phyloP scores from a whole-genome alignment of 35 echinoderm and acorn worm species.

The Anneissia japonica region DNA sequence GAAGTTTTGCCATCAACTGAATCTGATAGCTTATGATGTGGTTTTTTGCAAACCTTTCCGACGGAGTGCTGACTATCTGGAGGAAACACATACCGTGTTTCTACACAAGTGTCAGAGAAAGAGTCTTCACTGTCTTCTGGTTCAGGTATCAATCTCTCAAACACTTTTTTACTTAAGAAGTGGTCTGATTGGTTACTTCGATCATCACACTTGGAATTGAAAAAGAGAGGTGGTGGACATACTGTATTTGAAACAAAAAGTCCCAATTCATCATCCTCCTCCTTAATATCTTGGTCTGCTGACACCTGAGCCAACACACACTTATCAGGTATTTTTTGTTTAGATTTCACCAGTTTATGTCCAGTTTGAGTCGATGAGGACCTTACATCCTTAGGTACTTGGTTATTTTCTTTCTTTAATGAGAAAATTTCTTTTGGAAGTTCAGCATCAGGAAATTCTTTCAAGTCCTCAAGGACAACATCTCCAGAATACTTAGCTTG shows the following conservation, averaged over 20 bases:
- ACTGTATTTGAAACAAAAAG: not conserved
- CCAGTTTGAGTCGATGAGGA: not conserved
- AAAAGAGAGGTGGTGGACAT: slow-evolving; percentile 13
- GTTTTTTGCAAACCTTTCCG: not conserved
- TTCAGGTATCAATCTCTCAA: not conserved
- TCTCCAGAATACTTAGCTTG: not conserved
- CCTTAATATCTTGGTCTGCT: no score
- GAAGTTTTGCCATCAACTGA: not conserved
- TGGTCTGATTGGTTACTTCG: not conserved
- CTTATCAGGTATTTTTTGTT: not conserved
- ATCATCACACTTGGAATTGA: slow-evolving; percentile 4
- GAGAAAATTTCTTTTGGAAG: not conserved
- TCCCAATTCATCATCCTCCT: not conserved
- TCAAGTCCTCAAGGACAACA: not conserved
- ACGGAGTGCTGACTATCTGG: not conserved
- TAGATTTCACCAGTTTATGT: not conserved
- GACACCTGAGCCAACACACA: not conserved
- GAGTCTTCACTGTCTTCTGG: not conserved
- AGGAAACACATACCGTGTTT: not conserved
- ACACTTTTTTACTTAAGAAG: not conserved
- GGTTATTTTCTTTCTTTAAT: not conserved
- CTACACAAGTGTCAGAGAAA: not conserved
- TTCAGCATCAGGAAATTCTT: not conserved
- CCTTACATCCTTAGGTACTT: not conserved
- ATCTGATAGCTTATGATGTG: not conserved